phyloP scores from a whole-genome alignment of 92 coral and sea anemone genomes.

The Bergia puertoricense region DNA sequence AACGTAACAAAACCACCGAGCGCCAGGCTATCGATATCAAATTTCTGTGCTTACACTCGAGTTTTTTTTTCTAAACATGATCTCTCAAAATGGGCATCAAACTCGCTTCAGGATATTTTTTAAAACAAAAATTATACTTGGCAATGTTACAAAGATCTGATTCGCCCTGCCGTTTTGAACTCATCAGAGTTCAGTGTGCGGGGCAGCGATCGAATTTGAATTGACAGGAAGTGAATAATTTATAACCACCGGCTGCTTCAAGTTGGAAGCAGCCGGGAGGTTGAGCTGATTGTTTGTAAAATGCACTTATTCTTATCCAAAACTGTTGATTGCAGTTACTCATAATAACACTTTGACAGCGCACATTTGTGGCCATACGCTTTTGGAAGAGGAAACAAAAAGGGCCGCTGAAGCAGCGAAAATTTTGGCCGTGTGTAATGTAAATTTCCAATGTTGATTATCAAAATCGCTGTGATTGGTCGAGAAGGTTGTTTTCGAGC shows the following conservation, averaged over 20 bases:
- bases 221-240: constrained; percentile 46
- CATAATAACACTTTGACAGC: constrained; percentile 19
- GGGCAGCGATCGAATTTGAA: constrained; percentile 33
- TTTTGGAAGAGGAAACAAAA: constrained; percentile 18
- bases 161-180: neutral
- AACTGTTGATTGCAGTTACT: constrained; percentile 31
- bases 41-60: constrained; percentile 8
- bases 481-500: constrained; percentile 33
- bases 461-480: constrained; percentile 29
- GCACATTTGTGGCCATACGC: neutral
- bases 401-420: constrained; percentile 14
- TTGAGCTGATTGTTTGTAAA: neutral
- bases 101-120: neutral
- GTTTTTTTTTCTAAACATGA: neutral
- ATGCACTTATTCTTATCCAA: constrained; percentile 12
- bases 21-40: constrained; percentile 11
- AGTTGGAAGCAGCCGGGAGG: constrained; percentile 33
- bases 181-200: neutral
- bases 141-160: neutral
- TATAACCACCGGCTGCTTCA: constrained; percentile 45
- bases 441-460: constrained; percentile 33
- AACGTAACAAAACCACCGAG: neutral
- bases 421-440: constrained; percentile 36
- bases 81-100: neutral
- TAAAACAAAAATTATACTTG: neutral